Evolutionary conservation across 2,888 invertebrate species (phyloP).

Genomic region (Noctua pronuba): DNA sequence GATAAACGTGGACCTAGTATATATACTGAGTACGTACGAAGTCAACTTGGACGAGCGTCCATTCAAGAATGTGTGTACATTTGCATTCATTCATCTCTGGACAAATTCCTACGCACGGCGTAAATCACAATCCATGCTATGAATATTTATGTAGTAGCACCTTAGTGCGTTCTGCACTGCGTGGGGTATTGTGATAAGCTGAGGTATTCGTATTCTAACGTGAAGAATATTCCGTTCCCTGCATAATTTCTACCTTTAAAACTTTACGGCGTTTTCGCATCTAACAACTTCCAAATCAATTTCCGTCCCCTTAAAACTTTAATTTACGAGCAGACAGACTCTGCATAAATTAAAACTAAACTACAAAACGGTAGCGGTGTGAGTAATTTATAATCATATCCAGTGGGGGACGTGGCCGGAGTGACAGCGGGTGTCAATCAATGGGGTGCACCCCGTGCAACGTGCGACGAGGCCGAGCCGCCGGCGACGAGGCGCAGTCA

Average conservation of each 20-base stretch:
- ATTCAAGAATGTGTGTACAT: conserved; percentile 62
- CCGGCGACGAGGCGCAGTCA: conserved; percentile 29
- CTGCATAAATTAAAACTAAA: conserved; percentile 52
- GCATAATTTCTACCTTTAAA: not conserved
- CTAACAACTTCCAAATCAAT: conserved; percentile 33
- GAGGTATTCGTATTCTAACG: not conserved
- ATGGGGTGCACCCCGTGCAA: conserved; percentile 60
- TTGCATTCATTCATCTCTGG: conserved; percentile 66
- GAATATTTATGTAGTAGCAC: conserved; percentile 56
- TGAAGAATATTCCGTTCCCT: conserved; percentile 3
- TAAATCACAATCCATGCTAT: conserved; percentile 52
- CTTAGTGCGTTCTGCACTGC: conserved; percentile 39
- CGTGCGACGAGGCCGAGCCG: conserved; percentile 37
- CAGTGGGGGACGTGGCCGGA: conserved; percentile 59
- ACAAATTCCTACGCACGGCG: conserved; percentile 57
- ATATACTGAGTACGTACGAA: conserved; percentile 17
- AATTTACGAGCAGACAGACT: conserved; percentile 31
- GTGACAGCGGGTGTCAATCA: conserved; percentile 76
- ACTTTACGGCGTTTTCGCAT: not conserved
- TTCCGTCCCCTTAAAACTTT: conserved; percentile 15
- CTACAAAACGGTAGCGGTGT: conserved; percentile 47
- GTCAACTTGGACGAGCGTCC: conserved; percentile 36
- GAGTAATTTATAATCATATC: conserved; percentile 71
- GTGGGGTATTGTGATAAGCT: conserved; percentile 43
- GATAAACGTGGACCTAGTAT: conserved; percentile 30